Evolutionary conservation across 53 echinoderm and acorn worm species (phyloP).

Genomic region (Mesocentrotus franciscanus): DNA sequence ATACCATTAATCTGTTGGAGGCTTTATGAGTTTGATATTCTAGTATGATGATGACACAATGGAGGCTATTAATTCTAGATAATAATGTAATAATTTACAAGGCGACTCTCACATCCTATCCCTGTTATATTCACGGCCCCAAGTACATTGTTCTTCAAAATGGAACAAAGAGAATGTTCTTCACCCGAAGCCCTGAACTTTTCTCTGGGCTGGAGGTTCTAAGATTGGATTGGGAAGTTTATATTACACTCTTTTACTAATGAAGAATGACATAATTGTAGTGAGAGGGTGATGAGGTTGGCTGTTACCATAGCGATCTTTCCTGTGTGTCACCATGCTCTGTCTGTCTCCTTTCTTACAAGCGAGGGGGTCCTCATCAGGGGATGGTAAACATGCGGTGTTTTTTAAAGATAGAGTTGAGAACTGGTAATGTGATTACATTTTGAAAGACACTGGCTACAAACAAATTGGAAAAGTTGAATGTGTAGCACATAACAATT

Average conservation of each 20-base stretch:
- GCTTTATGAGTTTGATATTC: not conserved
- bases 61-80: not conserved
- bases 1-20: not conserved
- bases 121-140: not conserved
- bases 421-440: too few relatives aligned
- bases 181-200: not conserved
- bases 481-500: too few relatives aligned
- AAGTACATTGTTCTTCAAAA: not conserved
- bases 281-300: constrained; percentile 35
- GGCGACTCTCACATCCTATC: not conserved
- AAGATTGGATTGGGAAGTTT: constrained; percentile 51
- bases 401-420: not conserved
- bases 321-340: constrained; percentile 61
- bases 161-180: not conserved
- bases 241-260: constrained; percentile 33
- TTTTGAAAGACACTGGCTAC: too few relatives aligned
- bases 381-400: not conserved
- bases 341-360: constrained; percentile 21
- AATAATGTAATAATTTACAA: not conserved
- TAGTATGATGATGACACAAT: not conserved
- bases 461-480: too few relatives aligned
- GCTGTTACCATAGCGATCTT: constrained; percentile 16
- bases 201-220: not conserved
- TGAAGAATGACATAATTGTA: constrained; percentile 57
- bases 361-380: not conserved